Evolutionary conservation across 2,888 invertebrate genomes (phyloP), one percentile per base, ranked within the genome.

Genomic region (Keiferia lycopersicella): DNA sequence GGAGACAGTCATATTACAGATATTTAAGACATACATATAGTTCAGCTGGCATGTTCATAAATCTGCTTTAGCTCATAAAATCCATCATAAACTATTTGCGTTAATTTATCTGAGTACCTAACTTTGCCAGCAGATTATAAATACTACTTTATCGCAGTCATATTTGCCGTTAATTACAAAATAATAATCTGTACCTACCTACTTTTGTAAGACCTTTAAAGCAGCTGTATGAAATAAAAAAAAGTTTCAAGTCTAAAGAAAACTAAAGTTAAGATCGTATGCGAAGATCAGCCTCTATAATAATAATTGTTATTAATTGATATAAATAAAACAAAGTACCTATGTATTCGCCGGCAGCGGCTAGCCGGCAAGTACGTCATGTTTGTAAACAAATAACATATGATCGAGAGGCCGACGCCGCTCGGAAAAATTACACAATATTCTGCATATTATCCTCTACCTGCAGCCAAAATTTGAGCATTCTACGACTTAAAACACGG

Each of bases 341-440:
- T 26, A 26, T 60, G 56, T 16, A 26, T 58, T 64, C 45, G 64
- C 60, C 62, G 76, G 69, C 70, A 64, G 70, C 61, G 71, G 77
- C 76, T 69, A 80, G 81, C 89, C 90, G 89, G 90, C 85, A 70
- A 85, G 70, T 73, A 74, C 69, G 73, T 73, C 72, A 82, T 91
- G 91, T 91, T 91, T 86, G 90, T 91, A 91, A 91, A 91, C 91
- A 91, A 89, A 88, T 84, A 88, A 84, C 90, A 90, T 84, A 89
- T 91, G 91, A 83, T 82, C 73, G 68, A 68, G 57, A 64, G 61
- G 70, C 76, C 78, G 75, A 72, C 70, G 66, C 64, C 61, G 56
- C 58, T 66, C 67, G 45, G 71, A 69, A 74, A 71, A 64, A 71
- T 68, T 69, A 66, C 60, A 71, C 62, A 68, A 72, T 75, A 8